Evolutionary conservation across 2,113 vertebrate species (phyloP).

Genomic region (Edolisoma coerulescens): DNA sequence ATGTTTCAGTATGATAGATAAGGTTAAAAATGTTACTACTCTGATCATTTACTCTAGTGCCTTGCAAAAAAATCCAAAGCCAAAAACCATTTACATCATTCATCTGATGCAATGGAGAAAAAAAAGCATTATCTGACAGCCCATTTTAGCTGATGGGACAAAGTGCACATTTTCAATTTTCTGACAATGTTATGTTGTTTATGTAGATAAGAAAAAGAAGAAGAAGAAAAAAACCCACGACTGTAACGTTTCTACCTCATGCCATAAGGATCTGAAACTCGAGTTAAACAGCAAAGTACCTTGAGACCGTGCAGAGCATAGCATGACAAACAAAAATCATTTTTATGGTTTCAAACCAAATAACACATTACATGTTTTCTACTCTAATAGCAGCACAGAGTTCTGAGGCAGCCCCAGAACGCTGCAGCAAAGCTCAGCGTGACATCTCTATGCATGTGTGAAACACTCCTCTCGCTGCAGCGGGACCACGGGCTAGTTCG

Average conservation of each 20-base stretch:
- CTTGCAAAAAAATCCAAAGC: constrained; percentile 74
- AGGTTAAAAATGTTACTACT: constrained; percentile 85
- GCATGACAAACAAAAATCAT: constrained; percentile 60
- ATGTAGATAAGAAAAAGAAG: constrained; percentile 68
- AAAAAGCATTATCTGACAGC: constrained; percentile 72
- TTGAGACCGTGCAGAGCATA: constrained; percentile 6
- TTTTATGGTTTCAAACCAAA: constrained; percentile 66
- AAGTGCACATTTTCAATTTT: constrained; percentile 75
- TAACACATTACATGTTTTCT: not conserved
- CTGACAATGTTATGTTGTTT: constrained; percentile 78
- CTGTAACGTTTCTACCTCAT: constrained; percentile 38
- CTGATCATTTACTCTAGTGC: constrained; percentile 82
- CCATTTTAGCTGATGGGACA: constrained; percentile 75
- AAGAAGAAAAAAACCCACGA: not conserved
- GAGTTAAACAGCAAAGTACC: constrained; percentile 36
- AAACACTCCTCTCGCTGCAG: not conserved
- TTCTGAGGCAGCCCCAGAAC: constrained; percentile 5
- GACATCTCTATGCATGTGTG: not conserved
- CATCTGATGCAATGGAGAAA: constrained; percentile 65
- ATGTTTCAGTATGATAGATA: constrained; percentile 86
- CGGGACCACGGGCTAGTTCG: not conserved
- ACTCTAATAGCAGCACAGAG: not conserved
- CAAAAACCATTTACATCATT: constrained; percentile 78
- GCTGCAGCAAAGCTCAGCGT: not conserved
- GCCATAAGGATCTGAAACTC: constrained; percentile 20